These are phyloP conservation scores for Hyphantria cunea DNA, from an alignment of 1,140 invertebrate genomes.

Conservation along the genomic window DNA sequence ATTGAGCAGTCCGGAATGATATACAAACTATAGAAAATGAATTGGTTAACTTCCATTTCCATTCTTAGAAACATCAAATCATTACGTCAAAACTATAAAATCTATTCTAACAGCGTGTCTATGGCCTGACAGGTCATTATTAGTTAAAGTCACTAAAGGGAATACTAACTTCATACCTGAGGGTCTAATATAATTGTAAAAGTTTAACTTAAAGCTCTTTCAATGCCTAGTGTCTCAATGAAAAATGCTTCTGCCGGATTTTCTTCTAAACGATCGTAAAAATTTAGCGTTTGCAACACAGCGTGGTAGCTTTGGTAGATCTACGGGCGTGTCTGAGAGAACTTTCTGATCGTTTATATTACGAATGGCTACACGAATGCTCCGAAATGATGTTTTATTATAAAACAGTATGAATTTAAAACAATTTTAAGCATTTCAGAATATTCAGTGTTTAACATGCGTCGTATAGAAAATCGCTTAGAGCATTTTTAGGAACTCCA, in stretches of 20 bases:
- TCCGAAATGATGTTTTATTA: too few species aligned
- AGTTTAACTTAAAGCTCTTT: conserved; percentile 26
- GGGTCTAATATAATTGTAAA: background rate
- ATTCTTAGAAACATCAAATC: background rate
- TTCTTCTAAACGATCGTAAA: conserved; percentile 31
- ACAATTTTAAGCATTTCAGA: background rate
- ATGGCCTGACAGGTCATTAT: too few species aligned
- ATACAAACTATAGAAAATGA: conserved; percentile 20
- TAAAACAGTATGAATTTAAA: too few species aligned
- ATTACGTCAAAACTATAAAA: background rate
- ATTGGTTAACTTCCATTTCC: background rate
- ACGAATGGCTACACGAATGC: background rate
- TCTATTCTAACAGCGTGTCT: background rate
- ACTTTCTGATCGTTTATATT: conserved; percentile 38
- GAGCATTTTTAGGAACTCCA: conserved; percentile 49
- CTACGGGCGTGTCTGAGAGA: conserved; percentile 48
- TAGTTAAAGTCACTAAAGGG: too few species aligned
- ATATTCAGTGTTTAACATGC: background rate
- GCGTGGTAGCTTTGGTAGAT: conserved; percentile 49
- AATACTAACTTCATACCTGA: too few species aligned
- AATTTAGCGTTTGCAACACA: conserved; percentile 52
- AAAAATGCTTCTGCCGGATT: conserved; percentile 24
- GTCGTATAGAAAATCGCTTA: conserved; percentile 15
- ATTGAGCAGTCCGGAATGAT: conserved; percentile 38
- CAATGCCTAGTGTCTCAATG: conserved; percentile 29